Base-by-base conservation (phyloP, 2,113 vertebrate genomes). In the Oryzias celebensis region DNA sequence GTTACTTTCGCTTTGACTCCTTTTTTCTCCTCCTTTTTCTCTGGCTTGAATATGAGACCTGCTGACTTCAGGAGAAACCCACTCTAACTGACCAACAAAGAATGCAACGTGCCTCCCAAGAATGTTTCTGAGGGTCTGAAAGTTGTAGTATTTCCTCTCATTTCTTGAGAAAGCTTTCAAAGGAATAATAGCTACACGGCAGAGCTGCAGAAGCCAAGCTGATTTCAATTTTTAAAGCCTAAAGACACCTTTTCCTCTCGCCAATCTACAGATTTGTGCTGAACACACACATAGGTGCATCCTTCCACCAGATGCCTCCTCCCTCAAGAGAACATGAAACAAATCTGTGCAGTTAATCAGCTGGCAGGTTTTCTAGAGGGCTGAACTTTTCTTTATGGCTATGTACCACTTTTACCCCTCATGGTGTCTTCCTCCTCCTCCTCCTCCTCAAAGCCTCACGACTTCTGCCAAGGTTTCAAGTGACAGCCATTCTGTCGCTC, bases 381-480 rank as follows among this genome's bases (percentile, higher is more conserved):
- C 65, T 42, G 56, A 58, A 28, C 62, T 59, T 68, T 70, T 72
- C 46, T 55, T 76, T 71, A 59, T 54, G 57, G 63, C 66, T 68
- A 74, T 65, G 74, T 62, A 67, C 26, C 47, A 18, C 62, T 75
- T 84, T 74, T 62, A 69, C 68, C 78, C 67, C 63, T 75, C 52
- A 50, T 41, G 68, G 62, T 64, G 68, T 78, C 78, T 82, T 71
- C 66, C 65, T 36, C 57, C 61, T 54, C 52, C 68, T 85, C 72
- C 72, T 68, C 71, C 26, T 28, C 26, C 26, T 28, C 26, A 58
- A 66, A 70, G 71, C 71, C 47, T 56, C 18, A 64, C 63, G 53
- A 76, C 80, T 85, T 77, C 71, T 84, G 76, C 82, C 80, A 74
- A 71, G 85, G 85, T 90, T 88, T 92, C 91, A 86, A 73, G 84